A percentile compares a stretch with the other conserved stretches of the same genome.
These are phyloP conservation scores for Abrostola tripartita DNA, from an alignment of 2,888 invertebrate genomes.

Conservation along the genomic window DNA sequence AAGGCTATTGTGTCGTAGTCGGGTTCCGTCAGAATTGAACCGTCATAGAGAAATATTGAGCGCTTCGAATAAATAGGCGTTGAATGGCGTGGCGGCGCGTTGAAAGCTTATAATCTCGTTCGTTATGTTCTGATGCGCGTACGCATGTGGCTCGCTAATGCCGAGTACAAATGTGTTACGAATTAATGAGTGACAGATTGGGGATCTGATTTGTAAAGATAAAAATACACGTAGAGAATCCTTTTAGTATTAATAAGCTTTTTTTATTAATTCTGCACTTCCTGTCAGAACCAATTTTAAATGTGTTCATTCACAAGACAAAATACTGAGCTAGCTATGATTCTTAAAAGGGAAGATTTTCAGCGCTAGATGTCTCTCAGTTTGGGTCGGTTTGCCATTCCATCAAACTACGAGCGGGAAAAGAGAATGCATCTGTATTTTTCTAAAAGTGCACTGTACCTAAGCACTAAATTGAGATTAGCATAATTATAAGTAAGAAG, in stretches of 20 bases:
- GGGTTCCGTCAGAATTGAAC: slow-evolving; percentile 78
- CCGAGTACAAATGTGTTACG: background rate
- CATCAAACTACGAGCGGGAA: no score
- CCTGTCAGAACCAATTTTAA: background rate
- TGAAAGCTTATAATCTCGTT: slow-evolving; percentile 81
- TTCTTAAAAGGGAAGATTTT: no score
- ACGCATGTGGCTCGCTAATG: slow-evolving; percentile 58
- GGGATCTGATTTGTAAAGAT: background rate
- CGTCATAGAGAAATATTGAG: slow-evolving; percentile 80
- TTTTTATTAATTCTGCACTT: background rate
- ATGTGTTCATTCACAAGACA: background rate
- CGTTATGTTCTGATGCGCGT: slow-evolving; percentile 73
- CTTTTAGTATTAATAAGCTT: background rate
- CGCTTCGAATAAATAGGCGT: slow-evolving; percentile 67
- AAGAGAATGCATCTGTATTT: no score
- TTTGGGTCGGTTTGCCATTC: no score
- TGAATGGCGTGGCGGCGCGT: slow-evolving; percentile 73
- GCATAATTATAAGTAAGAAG: no score
- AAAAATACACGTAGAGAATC: background rate
- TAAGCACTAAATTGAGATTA: no score
- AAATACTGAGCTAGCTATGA: no score
- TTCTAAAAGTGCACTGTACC: no score
- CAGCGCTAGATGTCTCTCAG: no score
- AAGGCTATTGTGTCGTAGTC: slow-evolving; percentile 62
- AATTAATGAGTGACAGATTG: slow-evolving; percentile 10